These are phyloP conservation scores for Merodon equestris DNA, from an alignment of 2,888 invertebrate genomes.

Conservation along the genomic window DNA sequence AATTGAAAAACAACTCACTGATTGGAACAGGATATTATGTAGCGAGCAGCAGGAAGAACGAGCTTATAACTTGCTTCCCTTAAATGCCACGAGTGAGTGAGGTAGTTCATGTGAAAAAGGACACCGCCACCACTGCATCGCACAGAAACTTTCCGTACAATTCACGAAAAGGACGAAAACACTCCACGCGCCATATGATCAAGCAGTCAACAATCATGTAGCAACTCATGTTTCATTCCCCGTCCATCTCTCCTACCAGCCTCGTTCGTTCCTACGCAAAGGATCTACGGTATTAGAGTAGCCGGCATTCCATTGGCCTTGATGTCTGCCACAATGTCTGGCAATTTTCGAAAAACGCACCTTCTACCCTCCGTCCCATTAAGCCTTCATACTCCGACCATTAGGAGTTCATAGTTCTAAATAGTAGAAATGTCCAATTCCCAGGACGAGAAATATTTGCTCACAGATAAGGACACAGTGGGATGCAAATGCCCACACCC, in stretches of 20 bases:
- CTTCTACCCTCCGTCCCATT: constrained; percentile 52
- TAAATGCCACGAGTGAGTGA: no score
- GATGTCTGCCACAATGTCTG: constrained; percentile 66
- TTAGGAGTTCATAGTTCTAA: no score
- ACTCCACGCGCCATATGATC: constrained; percentile 52
- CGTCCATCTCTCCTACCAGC: constrained; percentile 25
- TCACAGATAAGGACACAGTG: constrained; percentile 29
- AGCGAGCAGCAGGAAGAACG: no score
- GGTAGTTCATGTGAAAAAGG: background rate
- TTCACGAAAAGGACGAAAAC: background rate
- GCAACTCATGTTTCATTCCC: constrained; percentile 58
- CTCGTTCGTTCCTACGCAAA: constrained; percentile 43
- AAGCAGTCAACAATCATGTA: constrained; percentile 68
- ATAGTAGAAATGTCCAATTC: background rate
- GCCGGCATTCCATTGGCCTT: constrained; percentile 65
- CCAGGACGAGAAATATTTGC: constrained; percentile 47
- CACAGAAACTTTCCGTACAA: no score
- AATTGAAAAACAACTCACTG: no score
- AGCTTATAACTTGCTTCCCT: no score
- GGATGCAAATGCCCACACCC: constrained; percentile 30
- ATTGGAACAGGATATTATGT: no score
- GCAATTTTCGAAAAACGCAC: constrained; percentile 63
- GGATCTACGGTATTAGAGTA: constrained; percentile 36
- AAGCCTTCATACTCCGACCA: no score
- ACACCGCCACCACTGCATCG: no score